Conservation (phyloP, 2,797 vertebrate species). For the Danio albolineatus region DNA sequence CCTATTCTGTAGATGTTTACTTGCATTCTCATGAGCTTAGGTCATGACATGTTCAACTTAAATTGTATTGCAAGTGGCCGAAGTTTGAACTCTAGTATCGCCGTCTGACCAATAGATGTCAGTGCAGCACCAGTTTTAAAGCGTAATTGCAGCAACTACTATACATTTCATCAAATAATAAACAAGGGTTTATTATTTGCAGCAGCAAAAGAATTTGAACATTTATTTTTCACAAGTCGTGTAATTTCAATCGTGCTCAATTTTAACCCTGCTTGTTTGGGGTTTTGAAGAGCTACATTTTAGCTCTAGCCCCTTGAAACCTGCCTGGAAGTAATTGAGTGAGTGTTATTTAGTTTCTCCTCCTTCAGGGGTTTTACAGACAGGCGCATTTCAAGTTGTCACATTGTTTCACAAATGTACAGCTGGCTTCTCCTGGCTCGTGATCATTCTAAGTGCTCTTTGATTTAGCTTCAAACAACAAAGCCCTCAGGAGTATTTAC, state of each 20-base stretch:
- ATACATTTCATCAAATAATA: not conserved
- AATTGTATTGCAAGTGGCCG: not conserved
- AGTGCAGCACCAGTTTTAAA: slow-evolving; percentile 53
- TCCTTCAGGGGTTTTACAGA: slow-evolving; percentile 15
- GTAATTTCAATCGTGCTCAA: not conserved
- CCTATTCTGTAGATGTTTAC: not conserved
- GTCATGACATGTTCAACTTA: not conserved
- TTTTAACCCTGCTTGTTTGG: not conserved
- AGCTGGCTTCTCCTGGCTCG: slow-evolving; percentile 41
- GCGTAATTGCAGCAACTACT: not conserved
- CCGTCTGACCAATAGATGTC: slow-evolving; percentile 67
- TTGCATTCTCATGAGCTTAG: not conserved
- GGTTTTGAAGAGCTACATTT: not conserved
- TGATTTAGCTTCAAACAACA: slow-evolving; percentile 48
- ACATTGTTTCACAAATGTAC: slow-evolving; percentile 47
- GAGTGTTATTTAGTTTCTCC: slow-evolving; percentile 9
- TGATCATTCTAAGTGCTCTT: slow-evolving; percentile 49
- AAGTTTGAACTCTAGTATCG: slow-evolving; percentile 56
- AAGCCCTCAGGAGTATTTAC: slow-evolving; percentile 51
- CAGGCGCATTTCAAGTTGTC: slow-evolving; percentile 15
- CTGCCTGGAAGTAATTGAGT: slow-evolving; percentile 17
- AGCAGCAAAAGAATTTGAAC: not conserved
- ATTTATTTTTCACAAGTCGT: not conserved
- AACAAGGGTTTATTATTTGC: not conserved
- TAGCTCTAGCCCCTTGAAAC: slow-evolving; percentile 27